These are phyloP conservation scores for Brachypodius melanocephalos DNA, from an alignment of 2,113 vertebrate genomes.

Conservation along the genomic window DNA sequence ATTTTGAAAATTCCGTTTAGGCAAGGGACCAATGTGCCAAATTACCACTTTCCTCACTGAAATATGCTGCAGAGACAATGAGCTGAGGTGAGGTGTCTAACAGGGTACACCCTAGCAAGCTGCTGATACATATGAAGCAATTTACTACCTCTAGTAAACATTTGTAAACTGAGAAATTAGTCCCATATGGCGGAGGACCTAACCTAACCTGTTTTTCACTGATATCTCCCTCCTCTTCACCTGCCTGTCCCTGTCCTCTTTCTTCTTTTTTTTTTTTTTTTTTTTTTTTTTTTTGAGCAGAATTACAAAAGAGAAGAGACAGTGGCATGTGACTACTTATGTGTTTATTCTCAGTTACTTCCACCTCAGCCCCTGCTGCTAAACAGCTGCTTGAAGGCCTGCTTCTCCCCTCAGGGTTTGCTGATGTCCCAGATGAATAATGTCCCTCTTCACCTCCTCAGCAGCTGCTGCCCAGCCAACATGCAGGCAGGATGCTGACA, in stretches of 20 bases:
- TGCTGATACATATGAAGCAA: background rate
- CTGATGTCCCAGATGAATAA: conserved; percentile 73
- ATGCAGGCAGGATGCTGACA: conserved; percentile 42
- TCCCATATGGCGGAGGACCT: background rate
- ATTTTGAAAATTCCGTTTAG: background rate
- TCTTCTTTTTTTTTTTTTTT: background rate
- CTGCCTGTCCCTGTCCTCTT: background rate
- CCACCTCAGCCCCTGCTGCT: conserved; percentile 40
- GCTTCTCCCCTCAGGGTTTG: conserved; percentile 55
- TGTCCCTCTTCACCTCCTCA: conserved; percentile 51
- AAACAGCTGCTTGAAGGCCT: conserved; percentile 68
- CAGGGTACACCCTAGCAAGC: background rate
- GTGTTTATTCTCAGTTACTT: background rate
- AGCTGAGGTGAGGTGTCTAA: background rate
- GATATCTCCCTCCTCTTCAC: background rate
- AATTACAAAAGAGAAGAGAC: background rate
- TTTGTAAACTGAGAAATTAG: background rate
- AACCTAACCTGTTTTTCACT: background rate
- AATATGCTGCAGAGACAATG: background rate
- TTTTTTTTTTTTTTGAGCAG: background rate
- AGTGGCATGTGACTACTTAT: background rate
- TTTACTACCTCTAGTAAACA: background rate
- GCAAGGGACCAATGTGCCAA: background rate
- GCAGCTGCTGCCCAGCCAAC: conserved; percentile 56
- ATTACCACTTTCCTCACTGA: background rate